These are phyloP conservation scores for Epicampocera succincta DNA, from an alignment of 2,888 invertebrate genomes.

Conservation along the genomic window DNA sequence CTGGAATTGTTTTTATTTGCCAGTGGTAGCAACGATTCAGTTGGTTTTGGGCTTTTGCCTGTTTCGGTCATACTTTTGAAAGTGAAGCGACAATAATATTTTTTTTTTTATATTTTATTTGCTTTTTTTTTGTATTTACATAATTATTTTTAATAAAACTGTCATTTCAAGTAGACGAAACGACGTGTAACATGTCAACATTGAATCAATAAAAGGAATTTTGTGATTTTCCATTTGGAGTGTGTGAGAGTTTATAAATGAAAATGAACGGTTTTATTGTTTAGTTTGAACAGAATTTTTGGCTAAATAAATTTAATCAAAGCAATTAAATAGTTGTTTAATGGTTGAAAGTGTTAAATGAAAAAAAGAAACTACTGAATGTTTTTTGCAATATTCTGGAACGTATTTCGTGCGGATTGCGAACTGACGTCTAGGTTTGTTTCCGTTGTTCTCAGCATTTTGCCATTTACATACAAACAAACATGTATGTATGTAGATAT, in stretches of 20 bases:
- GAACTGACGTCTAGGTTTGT: neutral
- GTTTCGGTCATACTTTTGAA: conserved; percentile 61
- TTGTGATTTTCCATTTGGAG: conserved; percentile 23
- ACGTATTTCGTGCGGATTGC: neutral
- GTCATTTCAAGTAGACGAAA: conserved; percentile 9
- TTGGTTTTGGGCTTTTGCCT: conserved; percentile 63
- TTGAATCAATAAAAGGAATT: conserved; percentile 39
- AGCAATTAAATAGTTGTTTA: neutral
- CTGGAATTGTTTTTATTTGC: conserved; percentile 65
- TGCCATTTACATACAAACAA: conserved; percentile 1
- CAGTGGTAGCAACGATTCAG: conserved; percentile 66
- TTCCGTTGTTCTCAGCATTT: conserved; percentile 17
- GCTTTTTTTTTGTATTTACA: conserved; percentile 17
- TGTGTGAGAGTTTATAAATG: conserved; percentile 36
- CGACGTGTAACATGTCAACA: conserved; percentile 27
- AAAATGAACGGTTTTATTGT: neutral
- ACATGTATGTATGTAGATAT: neutral
- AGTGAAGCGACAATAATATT: conserved; percentile 39
- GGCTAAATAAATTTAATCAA: no score
- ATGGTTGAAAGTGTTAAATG: neutral
- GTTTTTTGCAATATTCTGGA: neutral
- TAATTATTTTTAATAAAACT: conserved; percentile 18
- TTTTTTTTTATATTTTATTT: conserved; percentile 20
- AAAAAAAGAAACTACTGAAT: conserved; percentile 3
- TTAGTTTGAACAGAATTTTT: no score